These are phyloP conservation scores for Collichthys lucidus DNA, from an alignment of 2,113 vertebrate species.

Conservation along the genomic window DNA sequence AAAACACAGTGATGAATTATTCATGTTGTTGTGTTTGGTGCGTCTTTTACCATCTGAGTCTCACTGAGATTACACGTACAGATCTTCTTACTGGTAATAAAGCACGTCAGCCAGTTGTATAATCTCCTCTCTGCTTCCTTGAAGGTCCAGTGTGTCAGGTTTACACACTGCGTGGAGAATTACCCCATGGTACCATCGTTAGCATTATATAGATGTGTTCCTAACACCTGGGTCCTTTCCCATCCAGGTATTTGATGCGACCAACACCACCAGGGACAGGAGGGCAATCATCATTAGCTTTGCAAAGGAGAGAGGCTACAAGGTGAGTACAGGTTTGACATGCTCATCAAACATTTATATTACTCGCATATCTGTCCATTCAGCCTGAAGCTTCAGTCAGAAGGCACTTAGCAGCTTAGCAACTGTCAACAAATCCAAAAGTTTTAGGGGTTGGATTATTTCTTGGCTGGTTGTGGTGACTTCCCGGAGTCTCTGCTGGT, in stretches of 20 bases:
- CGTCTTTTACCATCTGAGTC: neutral
- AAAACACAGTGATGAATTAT: neutral
- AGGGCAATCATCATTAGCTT: constrained; percentile 85
- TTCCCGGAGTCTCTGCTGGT: neutral
- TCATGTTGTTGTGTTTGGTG: neutral
- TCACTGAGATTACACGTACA: neutral
- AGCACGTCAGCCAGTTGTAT: no score
- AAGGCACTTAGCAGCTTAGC: neutral
- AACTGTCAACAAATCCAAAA: neutral
- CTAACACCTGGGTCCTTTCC: neutral
- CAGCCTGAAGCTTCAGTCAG: neutral
- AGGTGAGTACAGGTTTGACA: constrained; percentile 76
- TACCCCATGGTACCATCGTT: neutral
- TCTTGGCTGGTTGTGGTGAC: neutral
- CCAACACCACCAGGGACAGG: constrained; percentile 91
- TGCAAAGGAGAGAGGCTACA: constrained; percentile 89
- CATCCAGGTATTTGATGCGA: constrained; percentile 91
- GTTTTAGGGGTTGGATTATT: neutral
- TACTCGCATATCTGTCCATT: neutral
- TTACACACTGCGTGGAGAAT: no score
- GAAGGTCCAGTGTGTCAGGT: no score
- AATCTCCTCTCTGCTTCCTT: no score
- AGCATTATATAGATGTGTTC: neutral
- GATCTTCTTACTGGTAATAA: neutral
- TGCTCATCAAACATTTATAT: no score